Percentiles rank a stretch among this genome's conserved stretches.
phyloP scores from a whole-genome alignment of 2,113 vertebrate species.

The Nothocercus nigrocapillus region DNA sequence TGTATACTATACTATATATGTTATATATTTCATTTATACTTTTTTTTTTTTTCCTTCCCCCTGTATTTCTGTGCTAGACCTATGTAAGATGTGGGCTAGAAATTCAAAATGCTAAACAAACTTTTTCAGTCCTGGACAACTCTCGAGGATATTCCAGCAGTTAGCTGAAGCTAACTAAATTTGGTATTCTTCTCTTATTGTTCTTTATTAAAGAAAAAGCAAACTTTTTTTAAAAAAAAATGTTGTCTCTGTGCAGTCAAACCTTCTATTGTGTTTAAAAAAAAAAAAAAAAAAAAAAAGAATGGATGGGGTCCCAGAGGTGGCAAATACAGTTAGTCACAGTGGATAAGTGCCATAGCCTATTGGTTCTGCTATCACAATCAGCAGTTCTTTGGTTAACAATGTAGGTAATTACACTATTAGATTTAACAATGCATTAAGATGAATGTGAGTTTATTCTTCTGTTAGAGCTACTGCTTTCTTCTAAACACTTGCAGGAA shows the following conservation, averaged over 20 bases:
- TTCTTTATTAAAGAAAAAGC: background rate
- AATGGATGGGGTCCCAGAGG: background rate
- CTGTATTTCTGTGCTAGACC: background rate
- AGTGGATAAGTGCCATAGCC: conserved; percentile 28
- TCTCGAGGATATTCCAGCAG: background rate
- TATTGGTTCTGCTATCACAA: conserved; percentile 43
- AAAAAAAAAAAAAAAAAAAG: background rate
- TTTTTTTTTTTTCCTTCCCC: background rate
- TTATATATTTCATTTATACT: background rate
- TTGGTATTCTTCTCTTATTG: background rate
- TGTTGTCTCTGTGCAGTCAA: background rate
- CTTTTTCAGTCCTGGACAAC: background rate
- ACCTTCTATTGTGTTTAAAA: background rate
- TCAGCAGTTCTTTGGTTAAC: background rate
- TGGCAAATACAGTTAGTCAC: conserved; percentile 37
- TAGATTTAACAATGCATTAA: background rate
- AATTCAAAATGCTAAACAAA: background rate
- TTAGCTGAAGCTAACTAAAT: background rate
- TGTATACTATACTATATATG: too few species aligned
- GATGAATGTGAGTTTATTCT: background rate
- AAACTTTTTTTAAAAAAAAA: background rate
- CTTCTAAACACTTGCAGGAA: background rate
- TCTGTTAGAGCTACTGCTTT: background rate
- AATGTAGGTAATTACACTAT: background rate
- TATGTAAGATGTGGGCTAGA: background rate